phyloP scores from a whole-genome alignment of 2,797 vertebrate genomes.

The Orientallactaga sibirica region DNA sequence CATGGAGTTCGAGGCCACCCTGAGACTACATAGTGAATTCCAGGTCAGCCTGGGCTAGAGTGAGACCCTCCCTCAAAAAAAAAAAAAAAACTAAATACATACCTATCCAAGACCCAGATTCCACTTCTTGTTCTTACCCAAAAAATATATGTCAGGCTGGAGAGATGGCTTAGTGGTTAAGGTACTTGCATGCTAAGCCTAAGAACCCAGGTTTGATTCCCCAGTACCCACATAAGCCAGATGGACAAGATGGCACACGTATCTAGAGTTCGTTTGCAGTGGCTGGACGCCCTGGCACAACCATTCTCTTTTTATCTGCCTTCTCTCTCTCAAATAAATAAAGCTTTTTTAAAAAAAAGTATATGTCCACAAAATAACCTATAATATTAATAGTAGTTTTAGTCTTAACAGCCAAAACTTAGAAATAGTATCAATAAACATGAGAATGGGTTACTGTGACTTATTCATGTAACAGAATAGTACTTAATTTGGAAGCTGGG shows the following conservation, averaged over 20 bases:
- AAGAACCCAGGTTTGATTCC: too few species aligned
- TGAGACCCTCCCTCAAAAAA: background rate
- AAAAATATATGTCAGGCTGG: background rate
- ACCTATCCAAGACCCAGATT: conserved; percentile 3
- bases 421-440: background rate
- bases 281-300: too few species aligned
- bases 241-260: too few species aligned
- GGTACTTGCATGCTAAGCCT: too few species aligned
- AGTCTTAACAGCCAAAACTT: background rate
- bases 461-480: background rate
- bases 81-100: conserved; percentile 19
- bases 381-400: conserved; percentile 1
- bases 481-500: background rate
- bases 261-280: too few species aligned
- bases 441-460: background rate
- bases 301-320: too few species aligned
- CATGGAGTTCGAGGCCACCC: too few species aligned
- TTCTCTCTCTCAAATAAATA: too few species aligned
- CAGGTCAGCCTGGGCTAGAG: too few species aligned
- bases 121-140: conserved; percentile 12
- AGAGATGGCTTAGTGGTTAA: too few species aligned
- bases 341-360: background rate
- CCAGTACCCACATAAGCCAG: too few species aligned
- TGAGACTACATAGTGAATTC: too few species aligned
- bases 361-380: background rate